Base-by-base conservation (phyloP, 2,797 vertebrate genomes). In the Diglossa cyanea region DNA sequence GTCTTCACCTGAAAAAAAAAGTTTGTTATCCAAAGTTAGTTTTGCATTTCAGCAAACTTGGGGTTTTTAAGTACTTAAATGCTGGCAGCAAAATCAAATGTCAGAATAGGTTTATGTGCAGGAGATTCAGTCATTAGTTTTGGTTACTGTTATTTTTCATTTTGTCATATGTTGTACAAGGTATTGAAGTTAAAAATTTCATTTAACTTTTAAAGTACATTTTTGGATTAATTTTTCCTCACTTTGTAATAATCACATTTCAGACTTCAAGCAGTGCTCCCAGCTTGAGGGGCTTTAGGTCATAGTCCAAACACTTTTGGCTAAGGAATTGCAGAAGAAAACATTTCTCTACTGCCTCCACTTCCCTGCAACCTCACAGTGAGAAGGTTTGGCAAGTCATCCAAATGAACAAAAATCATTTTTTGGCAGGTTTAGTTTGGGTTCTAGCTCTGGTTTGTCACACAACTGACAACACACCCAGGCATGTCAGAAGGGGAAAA, bases 311-410 rank as follows among this genome's bases (percentile, higher is more conserved):
- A 67, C 3, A 2, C 78, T 74, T 77, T 45, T 65, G 39, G 11
- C 17, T 45, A 53, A 72, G 54, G 55, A 81, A 26, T 44, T 93
- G 50, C 31, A 86, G 51, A 81, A 58, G 31, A 65, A 37, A 91
- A 18, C 4, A 5, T 47, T 84, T 65, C 51, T 67, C n/a, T 61
- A 25, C 54, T 88, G 65, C 33, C 15, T 86, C 23, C 0, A 0
- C 23, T 88, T 31, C 47, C 10, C 13, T 62, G 66, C 1, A 0
- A 0, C 39, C 21, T 65, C 0, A 0, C 24, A 26, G n/a, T 16
- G 14, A 53, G 39, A 31, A 19, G 40, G 20, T 31, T 31, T 82
- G 55, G 31, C 75, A 91, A 79, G 45, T 67, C 18, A n/a, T 73
- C 16, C 68, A 67, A 70, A 66, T 33, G 19, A 76, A 53, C 35